These are phyloP conservation scores for Panulirus ornatus DNA, from an alignment of 1,140 invertebrate species.

Conservation along the genomic window DNA sequence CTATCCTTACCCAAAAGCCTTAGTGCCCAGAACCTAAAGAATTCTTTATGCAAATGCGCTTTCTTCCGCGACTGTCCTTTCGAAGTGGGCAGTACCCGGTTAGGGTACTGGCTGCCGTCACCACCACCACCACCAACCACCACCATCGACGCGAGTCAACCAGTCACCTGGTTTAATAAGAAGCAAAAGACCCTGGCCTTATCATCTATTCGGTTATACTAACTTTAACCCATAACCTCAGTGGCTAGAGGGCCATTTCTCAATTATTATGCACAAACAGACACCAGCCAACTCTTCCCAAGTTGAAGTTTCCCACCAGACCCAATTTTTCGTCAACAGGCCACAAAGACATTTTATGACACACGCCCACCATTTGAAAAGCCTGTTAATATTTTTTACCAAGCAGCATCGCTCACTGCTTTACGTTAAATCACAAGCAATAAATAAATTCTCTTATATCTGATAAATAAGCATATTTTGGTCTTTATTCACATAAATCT, in stretches of 20 bases:
- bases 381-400: no score
- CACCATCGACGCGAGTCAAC: not conserved
- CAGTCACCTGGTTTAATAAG: not conserved
- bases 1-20: not conserved
- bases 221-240: conserved; percentile 2
- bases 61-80: conserved; percentile 15
- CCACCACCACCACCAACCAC: not conserved
- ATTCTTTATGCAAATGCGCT: not conserved
- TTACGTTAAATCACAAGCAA: no score
- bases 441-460: no score
- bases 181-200: conserved; percentile 1
- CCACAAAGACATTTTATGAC: no score
- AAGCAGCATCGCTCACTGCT: no score
- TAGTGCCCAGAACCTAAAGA: conserved; percentile 13
- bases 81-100: not conserved
- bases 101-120: not conserved
- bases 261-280: no score
- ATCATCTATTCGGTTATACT: not conserved
- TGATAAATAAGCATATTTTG: no score
- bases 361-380: no score
- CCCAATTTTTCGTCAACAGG: no score
- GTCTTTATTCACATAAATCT: no score
- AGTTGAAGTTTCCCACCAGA: no score
- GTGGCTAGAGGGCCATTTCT: not conserved
- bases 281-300: no score